Base-by-base conservation (phyloP, 2,797 vertebrate species). In the Meriones psammophilus region DNA sequence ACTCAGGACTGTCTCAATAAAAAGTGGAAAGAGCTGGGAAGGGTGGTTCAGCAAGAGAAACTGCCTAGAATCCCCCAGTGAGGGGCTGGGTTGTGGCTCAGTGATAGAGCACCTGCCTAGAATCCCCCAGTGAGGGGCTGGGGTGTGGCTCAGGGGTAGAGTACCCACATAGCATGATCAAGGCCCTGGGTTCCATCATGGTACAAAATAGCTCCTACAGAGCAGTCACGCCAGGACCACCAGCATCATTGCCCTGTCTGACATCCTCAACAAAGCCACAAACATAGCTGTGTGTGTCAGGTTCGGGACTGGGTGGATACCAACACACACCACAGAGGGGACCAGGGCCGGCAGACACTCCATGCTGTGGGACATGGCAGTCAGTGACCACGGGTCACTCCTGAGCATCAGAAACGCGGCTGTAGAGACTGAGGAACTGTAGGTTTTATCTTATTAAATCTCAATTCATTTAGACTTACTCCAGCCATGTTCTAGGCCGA, bases 391-490 rank as follows among this genome's bases (percentile, higher is more conserved):
- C n/a, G 1, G 3, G 58, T 17, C 83, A 64, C 22, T 5, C n/a
- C 1, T 1, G 42, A 78, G 69, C 56, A 33, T 73, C 30, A 17
- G 28, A 64, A 71, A 33, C 0, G 12, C 22, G 68, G 77, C 90
- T 33, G 69, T 24, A 8, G 58, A 87, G 46, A n/a, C 84, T 9
- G 15, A 88, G 50, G 64, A 95, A 78, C 28, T 26, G 5, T 36
- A 18, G 10, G 8, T 85, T 85, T 60, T 18, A 66, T 39, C 42
- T 73, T 56, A 92, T 68, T 74, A 80, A 42, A 81, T 80, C 58
- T 77, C 93, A 92, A 96, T 94, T 90, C 93, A 85, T 56, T 77
- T 71, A 58, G n/a, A 85, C 46, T 92, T 76, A 80, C 77, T 81
- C 85, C 88, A 78, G 81, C 92, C 79, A 89, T 78, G 5, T 56